Conservation (phyloP, 2,113 vertebrate species). For the Sorex fumeus region DNA sequence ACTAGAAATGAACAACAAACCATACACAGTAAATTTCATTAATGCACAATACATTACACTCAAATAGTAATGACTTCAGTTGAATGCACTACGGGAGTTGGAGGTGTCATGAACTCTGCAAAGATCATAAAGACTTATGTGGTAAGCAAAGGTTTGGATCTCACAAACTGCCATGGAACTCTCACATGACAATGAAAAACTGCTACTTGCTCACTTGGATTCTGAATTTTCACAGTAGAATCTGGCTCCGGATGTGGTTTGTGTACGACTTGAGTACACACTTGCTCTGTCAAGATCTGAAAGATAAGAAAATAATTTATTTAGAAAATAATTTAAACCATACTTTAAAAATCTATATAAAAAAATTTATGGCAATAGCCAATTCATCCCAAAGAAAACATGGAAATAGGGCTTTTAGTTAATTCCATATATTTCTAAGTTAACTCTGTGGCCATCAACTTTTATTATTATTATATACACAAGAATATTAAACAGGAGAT, state of each 20-base stretch:
- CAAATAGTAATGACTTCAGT: slow-evolving; percentile 25
- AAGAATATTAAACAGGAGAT: slow-evolving; percentile 49
- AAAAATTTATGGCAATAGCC: not conserved
- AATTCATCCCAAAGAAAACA: not conserved
- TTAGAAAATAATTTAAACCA: slow-evolving; percentile 57
- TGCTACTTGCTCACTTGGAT: slow-evolving; percentile 94
- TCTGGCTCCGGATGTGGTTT: slow-evolving; percentile 99
- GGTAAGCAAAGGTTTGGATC: not conserved
- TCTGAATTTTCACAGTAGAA: slow-evolving; percentile 99
- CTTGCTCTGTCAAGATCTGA: slow-evolving; percentile 99
- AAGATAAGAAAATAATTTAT: slow-evolving; percentile 70
- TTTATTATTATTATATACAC: not conserved
- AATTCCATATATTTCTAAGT: slow-evolving; percentile 45
- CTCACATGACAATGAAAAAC: not conserved
- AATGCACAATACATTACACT: not conserved
- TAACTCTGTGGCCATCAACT: not conserved
- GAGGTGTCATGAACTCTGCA: not conserved
- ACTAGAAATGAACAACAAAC: slow-evolving; percentile 89
- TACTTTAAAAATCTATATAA: not conserved
- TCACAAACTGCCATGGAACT: not conserved
- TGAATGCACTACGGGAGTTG: not conserved
- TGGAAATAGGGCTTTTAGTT: not conserved
- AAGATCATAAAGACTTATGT: not conserved
- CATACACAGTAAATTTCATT: slow-evolving; percentile 45
- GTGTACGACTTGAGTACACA: slow-evolving; percentile 99